phyloP scores from a whole-genome alignment of 2,113 vertebrate species.

The Illadopsis cleaveri region DNA sequence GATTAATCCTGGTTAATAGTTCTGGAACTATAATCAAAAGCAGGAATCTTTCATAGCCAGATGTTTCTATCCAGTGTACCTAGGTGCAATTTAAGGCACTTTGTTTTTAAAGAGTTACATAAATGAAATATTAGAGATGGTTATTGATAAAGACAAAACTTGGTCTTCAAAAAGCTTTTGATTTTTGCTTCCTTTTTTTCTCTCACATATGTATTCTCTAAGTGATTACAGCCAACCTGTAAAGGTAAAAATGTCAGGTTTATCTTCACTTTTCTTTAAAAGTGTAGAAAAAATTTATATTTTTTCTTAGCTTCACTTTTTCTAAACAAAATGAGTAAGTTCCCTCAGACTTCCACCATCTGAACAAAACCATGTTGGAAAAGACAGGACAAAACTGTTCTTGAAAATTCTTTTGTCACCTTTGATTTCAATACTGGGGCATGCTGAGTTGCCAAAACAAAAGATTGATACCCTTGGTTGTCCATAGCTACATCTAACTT shows the following conservation, averaged over 20 bases:
- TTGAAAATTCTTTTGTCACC: background rate
- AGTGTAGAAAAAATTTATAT: background rate
- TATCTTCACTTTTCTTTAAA: background rate
- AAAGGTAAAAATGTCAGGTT: background rate
- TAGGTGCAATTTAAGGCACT: background rate
- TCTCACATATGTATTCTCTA: background rate
- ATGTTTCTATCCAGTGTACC: background rate
- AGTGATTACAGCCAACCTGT: background rate
- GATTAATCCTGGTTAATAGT: background rate
- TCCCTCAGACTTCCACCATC: background rate
- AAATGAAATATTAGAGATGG: background rate
- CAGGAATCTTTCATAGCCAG: background rate
- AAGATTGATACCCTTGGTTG: background rate
- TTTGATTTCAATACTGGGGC: background rate
- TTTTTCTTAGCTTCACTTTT: background rate
- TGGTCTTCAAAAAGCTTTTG: background rate
- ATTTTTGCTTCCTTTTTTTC: background rate
- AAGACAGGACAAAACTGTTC: background rate
- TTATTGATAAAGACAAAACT: background rate
- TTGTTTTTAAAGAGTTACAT: background rate
- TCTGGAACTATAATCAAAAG: background rate
- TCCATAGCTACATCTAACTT: background rate
- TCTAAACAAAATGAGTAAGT: background rate
- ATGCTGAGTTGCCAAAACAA: background rate
- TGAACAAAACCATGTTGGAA: background rate